phyloP scores from a whole-genome alignment of 2,888 invertebrate species.

The Nebria salina region DNA sequence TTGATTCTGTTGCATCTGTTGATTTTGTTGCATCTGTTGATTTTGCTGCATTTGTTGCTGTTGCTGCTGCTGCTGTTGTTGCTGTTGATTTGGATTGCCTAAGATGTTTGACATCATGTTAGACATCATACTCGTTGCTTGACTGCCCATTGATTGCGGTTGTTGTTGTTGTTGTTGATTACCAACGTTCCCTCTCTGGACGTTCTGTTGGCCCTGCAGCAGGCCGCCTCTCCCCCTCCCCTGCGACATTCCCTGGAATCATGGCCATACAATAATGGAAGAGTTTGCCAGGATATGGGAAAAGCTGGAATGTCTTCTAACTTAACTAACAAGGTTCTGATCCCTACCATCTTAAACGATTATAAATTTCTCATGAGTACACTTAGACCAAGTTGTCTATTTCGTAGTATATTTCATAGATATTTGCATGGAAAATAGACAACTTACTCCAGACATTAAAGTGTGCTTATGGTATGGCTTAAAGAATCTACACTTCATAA shows the following conservation, averaged over 20 bases:
- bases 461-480: not conserved
- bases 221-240: slow-evolving; percentile 72
- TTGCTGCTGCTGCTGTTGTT: slow-evolving; percentile 52
- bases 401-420: not conserved
- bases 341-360: not conserved
- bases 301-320: not conserved
- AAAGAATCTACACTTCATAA: not conserved
- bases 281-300: not conserved
- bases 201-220: slow-evolving; percentile 63
- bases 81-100: slow-evolving; percentile 53
- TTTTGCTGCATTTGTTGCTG: slow-evolving; percentile 45
- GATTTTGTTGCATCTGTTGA: slow-evolving; percentile 45
- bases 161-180: slow-evolving; percentile 54
- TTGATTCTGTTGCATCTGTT: slow-evolving; percentile 49
- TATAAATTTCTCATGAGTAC: not conserved
- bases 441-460: not conserved
- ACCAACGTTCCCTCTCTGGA: slow-evolving; percentile 60
- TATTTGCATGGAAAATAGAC: not conserved
- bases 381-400: not conserved
- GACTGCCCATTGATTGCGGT: slow-evolving; percentile 49
- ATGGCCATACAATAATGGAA: slow-evolving; percentile 20
- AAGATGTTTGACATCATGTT: slow-evolving; percentile 49
- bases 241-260: slow-evolving; percentile 55
- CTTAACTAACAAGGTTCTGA: not conserved
- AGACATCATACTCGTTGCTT: slow-evolving; percentile 54